Evolutionary conservation across 2,888 invertebrate species (phyloP), one percentile per base, ranked within the genome.

Genomic region (Nesidiocoris tenuis): DNA sequence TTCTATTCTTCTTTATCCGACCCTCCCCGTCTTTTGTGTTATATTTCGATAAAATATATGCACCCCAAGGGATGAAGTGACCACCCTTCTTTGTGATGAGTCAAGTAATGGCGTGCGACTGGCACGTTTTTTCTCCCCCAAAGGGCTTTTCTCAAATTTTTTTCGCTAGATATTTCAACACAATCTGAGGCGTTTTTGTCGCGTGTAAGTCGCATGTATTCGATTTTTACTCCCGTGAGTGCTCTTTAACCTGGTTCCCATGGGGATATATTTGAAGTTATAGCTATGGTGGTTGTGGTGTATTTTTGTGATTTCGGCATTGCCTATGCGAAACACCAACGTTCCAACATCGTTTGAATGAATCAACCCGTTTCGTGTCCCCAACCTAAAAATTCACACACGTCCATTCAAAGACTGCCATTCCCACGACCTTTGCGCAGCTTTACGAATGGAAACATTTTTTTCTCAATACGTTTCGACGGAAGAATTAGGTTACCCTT

Each of bases 101-200:
- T 56, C 56, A 22, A 67, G 67, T 56, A 21, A 67, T 67, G 67
- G 67, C 67, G 67, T 67, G 22, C 67, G 67, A 56, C 67, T 55
- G 21, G 67, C 67, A 67, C 67, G 67, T 21, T 55, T 55, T 67
- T 67, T 59, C 19, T 3, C 17, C 59, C 19, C 39, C n/a, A n/a
- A n/a, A n/a, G n/a, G n/a, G n/a, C n/a, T n/a, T n/a, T n/a, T n/a
- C n/a, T 9, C 22, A 5, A 12, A 39, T 39, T 7, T 39, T 39
- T 3, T 39, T 39, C 39, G 5, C 39, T 39, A 3, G 39, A 12
- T 39, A 7, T 39, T 39, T 39, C 12, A 7, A 12, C 39, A 7
- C 12, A 3, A 39, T 39, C 39, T 39, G 12, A 39, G n/a, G 12
- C 39, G 12, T 39, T 39, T 39, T 39, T 39, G 39, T 39, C 39